Conservation (phyloP, 2,113 vertebrate species). For the Taurulus bubalis region DNA sequence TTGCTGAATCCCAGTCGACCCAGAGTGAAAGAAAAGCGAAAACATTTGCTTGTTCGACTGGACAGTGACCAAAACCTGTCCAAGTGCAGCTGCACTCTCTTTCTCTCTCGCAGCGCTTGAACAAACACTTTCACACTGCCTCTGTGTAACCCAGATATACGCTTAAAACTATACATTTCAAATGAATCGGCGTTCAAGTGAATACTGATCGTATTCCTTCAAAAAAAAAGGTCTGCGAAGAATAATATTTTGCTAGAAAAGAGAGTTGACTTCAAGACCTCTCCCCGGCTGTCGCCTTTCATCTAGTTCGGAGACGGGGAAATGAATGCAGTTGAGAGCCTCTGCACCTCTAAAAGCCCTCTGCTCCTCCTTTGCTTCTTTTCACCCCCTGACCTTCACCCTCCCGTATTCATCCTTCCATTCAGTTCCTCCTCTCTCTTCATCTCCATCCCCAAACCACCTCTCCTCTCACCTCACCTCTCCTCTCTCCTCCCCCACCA, state of each 20-base stretch:
- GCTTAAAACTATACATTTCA: slow-evolving; percentile 36
- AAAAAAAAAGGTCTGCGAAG: not conserved
- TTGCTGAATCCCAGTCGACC: slow-evolving; percentile 84
- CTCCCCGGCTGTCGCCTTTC: slow-evolving; percentile 21
- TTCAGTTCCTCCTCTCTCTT: slow-evolving; percentile 54
- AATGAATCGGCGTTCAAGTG: slow-evolving; percentile 19
- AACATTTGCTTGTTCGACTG: slow-evolving; percentile 84
- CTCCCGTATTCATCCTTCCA: slow-evolving; percentile 53
- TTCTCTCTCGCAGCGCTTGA: slow-evolving; percentile 16
- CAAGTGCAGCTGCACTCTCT: slow-evolving; percentile 72
- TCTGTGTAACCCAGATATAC: slow-evolving; percentile 32
- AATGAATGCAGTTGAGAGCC: slow-evolving; percentile 49
- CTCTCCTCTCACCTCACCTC: slow-evolving; percentile 12
- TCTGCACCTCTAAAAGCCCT: slow-evolving; percentile 28
- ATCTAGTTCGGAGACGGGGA: slow-evolving; percentile 29
- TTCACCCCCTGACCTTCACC: slow-evolving; percentile 65
- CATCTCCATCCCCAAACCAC: slow-evolving; percentile 13
- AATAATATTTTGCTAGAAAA: slow-evolving; percentile 26
- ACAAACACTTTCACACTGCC: slow-evolving; percentile 45
- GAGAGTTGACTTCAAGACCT: slow-evolving; percentile 23
- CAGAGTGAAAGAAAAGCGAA: slow-evolving; percentile 81
- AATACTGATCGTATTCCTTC: not conserved
- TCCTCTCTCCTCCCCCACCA: not conserved
- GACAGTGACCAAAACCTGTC: slow-evolving; percentile 81
- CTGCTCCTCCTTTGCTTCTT: slow-evolving; percentile 31